These are phyloP conservation scores for Ammodramus savannarum DNA, from an alignment of 2,113 vertebrate genomes.

Conservation along the genomic window DNA sequence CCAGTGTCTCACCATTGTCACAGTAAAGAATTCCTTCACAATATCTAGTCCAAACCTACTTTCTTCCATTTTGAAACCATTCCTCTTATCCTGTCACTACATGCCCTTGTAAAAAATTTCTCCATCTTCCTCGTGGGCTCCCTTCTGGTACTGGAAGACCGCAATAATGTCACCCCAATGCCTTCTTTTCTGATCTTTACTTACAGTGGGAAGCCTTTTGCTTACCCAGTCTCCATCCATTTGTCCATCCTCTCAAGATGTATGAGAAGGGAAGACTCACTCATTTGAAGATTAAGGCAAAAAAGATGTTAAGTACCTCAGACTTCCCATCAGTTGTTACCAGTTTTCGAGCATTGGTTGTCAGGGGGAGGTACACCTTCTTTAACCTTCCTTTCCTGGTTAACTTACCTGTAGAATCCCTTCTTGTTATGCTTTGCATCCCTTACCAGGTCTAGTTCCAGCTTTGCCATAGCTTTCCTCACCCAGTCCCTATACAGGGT, in stretches of 20 bases:
- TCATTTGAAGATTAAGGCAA: background rate
- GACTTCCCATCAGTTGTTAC: background rate
- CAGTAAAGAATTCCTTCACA: rapidly evolving
- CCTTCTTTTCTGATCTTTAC: background rate
- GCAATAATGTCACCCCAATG: background rate
- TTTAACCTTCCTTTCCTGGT: background rate
- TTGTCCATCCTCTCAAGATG: background rate
- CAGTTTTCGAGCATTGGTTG: background rate
- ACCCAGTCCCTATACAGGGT: too few species aligned
- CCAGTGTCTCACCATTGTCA: rapidly evolving
- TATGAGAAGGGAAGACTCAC: background rate
- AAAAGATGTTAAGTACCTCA: background rate
- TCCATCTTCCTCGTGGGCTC: background rate
- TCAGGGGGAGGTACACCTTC: too few species aligned
- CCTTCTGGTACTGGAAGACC: background rate
- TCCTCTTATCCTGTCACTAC: background rate
- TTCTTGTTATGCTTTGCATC: background rate
- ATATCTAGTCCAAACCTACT: background rate
- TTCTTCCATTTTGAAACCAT: background rate
- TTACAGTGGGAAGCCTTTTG: background rate
- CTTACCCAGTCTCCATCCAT: background rate
- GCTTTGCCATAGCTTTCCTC: background rate
- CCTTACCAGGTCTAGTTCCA: background rate
- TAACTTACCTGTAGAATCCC: background rate
- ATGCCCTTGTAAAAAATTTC: background rate